Evolutionary conservation across 2,113 vertebrate genomes (phyloP).

Genomic region (Perca schrenkii): DNA sequence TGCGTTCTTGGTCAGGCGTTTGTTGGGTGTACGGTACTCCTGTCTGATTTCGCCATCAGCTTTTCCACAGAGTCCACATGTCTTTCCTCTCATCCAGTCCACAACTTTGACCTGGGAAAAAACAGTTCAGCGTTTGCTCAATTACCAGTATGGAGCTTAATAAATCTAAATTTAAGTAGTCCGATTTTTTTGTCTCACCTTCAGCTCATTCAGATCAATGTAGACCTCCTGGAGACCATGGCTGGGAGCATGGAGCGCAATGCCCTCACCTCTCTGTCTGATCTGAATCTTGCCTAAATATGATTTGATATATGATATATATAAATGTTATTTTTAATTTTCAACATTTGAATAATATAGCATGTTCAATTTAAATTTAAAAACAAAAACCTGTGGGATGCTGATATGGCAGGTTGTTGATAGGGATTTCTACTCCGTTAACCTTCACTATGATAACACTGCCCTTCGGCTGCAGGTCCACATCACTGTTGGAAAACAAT

Average conservation of each 20-base stretch:
- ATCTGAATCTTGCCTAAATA: conserved; percentile 71
- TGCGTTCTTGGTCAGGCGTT: conserved; percentile 75
- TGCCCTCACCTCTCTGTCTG: conserved; percentile 46
- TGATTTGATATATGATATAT: not conserved
- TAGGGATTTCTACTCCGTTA: conserved; percentile 68
- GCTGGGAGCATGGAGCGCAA: conserved; percentile 67
- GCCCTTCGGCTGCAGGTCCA: conserved; percentile 60
- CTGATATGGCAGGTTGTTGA: conserved; percentile 64
- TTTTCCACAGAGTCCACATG: conserved; percentile 87
- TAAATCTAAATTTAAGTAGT: not conserved
- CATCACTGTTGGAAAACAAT: conserved; percentile 63
- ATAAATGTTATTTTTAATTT: not conserved
- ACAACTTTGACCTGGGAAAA: conserved; percentile 81
- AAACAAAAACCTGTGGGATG: conserved; percentile 65
- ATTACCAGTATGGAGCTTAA: not conserved
- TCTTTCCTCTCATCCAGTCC: conserved; percentile 88
- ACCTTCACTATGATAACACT: conserved; percentile 56
- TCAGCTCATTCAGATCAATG: conserved; percentile 41
- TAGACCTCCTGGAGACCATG: conserved; percentile 78
- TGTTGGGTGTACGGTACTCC: conserved; percentile 83
- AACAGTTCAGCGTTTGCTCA: not conserved
- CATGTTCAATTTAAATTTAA: conserved; percentile 30
- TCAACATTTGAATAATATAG: not conserved
- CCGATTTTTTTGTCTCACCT: conserved; percentile 46
- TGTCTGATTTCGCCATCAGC: conserved; percentile 83